Evolutionary conservation across 2,888 invertebrate genomes (phyloP), one percentile per base, ranked within the genome.

Genomic region (Epirrita christyi): DNA sequence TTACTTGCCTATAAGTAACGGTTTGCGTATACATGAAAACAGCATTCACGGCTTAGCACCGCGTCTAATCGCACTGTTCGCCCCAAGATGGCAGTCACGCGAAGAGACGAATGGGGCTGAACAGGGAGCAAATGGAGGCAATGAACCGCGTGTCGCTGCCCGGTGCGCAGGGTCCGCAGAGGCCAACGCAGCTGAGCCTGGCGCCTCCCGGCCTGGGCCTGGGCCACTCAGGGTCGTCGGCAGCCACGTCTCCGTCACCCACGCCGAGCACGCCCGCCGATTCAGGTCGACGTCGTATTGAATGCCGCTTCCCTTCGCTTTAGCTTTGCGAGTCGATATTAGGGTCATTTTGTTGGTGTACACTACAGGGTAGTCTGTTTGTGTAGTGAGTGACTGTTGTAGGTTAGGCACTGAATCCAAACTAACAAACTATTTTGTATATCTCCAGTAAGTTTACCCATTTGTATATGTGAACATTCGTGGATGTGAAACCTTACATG

Each of bases 81-180:
- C 86, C 78, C 85, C 82, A 92, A 92, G 92, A 92, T 92, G 92
- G 92, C 92, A 92, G 92, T 88, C 91, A 92, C 90, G 88, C 90
- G 92, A 92, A 92, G 88, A 82, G 92, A 86, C 91, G 92, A 78
- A 91, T 92, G 88, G 92, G 92, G 81, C 92, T 92, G 86, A 92
- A 92, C 87, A 87, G 91, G 80, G 92, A 92, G 80, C 90, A 92
- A 81, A 89, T 92, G 88, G 92, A 92, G 83, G 92, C 90, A 76
- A 88, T 92, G 89, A 88, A 85, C 81, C 86, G 83, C 66, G 90
- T 89, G 80, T 87, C 88, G 79, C 87, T 91, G 84, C 82, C 81
- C 61, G 83, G 79, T 63, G 81, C 70, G 10, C 64, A 64, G 44
- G 77, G 77, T 69, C 76, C 79, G 64, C 71, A 75, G 77, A 75